Evolutionary conservation across 2,113 vertebrate genomes (phyloP).

Genomic region (Pituophis catenifer): DNA sequence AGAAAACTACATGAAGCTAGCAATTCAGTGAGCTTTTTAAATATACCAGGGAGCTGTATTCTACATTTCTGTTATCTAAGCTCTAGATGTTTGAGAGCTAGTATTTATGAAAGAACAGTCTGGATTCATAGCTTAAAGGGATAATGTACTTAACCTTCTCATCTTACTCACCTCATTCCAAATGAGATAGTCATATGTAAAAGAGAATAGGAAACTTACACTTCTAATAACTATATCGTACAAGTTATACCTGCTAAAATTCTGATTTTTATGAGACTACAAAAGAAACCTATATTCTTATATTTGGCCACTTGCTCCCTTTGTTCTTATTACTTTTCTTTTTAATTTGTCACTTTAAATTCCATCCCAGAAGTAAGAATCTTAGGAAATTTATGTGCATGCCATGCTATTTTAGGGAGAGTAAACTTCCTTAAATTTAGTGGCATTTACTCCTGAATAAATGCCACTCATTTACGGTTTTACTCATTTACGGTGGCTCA

Average conservation of each 20-base stretch:
- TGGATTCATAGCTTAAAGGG: slow-evolving; percentile 9
- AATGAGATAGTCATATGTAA: not conserved
- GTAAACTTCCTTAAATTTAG: not conserved
- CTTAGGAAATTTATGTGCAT: not conserved
- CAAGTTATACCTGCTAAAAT: not conserved
- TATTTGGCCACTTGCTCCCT: not conserved
- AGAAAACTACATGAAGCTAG: not conserved
- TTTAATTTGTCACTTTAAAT: not conserved
- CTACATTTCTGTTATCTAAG: not conserved
- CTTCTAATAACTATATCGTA: not conserved
- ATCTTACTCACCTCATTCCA: not conserved
- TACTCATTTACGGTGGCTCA: no score
- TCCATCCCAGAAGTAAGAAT: not conserved
- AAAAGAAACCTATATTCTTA: not conserved
- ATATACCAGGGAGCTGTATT: not conserved
- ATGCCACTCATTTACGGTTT: no score
- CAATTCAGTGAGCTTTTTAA: not conserved
- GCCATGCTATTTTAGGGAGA: not conserved
- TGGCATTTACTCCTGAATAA: not conserved
- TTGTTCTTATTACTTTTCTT: not conserved
- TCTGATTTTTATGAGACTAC: not conserved
- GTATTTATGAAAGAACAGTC: not conserved
- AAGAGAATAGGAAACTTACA: not conserved
- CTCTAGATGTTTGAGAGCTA: not conserved
- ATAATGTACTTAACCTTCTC: not conserved